Evolutionary conservation across 1,140 invertebrate genomes (phyloP).

Genomic region (Pentalonia nigronervosa): DNA sequence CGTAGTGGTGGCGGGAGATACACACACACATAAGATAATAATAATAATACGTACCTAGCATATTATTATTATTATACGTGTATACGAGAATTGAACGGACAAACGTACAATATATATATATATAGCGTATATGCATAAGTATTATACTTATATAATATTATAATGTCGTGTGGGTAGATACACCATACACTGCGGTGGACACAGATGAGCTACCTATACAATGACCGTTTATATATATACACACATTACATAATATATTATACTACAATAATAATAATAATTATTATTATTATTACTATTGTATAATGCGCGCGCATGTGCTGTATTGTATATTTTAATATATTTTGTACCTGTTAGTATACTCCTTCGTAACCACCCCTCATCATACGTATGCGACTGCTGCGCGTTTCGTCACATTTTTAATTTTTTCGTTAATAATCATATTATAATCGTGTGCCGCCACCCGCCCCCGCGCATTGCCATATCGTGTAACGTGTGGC

Average conservation of each 20-base stretch:
- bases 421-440: background rate
- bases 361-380: background rate
- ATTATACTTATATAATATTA: constrained; percentile 17
- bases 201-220: constrained; percentile 14
- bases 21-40: background rate
- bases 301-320: background rate
- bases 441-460: background rate
- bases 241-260: constrained; percentile 8
- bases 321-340: background rate
- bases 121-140: background rate
- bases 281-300: too few species aligned
- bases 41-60: background rate
- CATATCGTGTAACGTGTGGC: background rate
- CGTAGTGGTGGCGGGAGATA: background rate
- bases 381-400: background rate
- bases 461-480: too few species aligned
- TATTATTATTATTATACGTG: constrained; percentile 13
- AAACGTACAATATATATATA: background rate
- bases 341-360: background rate
- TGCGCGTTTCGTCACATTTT: background rate
- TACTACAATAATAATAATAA: background rate
- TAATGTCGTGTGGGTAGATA: background rate
- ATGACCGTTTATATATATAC: background rate
- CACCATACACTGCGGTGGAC: background rate
- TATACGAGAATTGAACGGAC: background rate